phyloP scores from a whole-genome alignment of 1,140 invertebrate genomes.

The Chironomus tepperi region DNA sequence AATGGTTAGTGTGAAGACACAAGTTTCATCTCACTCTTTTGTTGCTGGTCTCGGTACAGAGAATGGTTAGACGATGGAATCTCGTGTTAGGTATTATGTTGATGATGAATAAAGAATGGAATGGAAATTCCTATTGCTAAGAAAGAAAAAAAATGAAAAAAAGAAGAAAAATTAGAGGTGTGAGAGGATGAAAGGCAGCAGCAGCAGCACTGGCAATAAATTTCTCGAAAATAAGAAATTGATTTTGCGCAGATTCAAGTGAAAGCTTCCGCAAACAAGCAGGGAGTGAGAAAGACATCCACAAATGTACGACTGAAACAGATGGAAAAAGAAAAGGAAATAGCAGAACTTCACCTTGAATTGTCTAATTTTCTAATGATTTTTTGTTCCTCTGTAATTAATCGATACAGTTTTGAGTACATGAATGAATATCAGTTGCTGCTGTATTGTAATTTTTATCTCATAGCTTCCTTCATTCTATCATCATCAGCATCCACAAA shows the following conservation, averaged over 20 bases:
- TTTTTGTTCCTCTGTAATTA: not conserved
- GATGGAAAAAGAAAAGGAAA: not conserved
- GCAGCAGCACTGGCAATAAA: constrained; percentile 11
- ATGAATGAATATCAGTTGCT: no score
- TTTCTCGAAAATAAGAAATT: constrained; percentile 21
- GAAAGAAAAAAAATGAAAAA: not conserved
- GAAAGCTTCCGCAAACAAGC: not conserved
- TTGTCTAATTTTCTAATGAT: not conserved
- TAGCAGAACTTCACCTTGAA: not conserved
- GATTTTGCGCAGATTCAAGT: constrained; percentile 20
- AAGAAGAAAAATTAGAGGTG: not conserved
- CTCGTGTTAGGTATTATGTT: constrained; percentile 1
- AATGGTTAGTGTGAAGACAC: no score
- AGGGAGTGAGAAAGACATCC: not conserved
- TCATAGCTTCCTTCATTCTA: no score
- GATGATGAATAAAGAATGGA: constrained; percentile 4
- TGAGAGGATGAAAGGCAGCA: not conserved
- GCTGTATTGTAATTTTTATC: no score
- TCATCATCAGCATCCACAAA: no score
- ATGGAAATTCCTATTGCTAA: not conserved
- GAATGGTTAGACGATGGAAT: not conserved
- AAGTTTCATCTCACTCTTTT: no score
- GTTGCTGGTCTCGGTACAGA: not conserved
- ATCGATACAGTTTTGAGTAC: not conserved
- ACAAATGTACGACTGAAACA: not conserved